Evolutionary conservation across 2,797 vertebrate genomes (phyloP).

Genomic region (Carcharodon carcharias): DNA sequence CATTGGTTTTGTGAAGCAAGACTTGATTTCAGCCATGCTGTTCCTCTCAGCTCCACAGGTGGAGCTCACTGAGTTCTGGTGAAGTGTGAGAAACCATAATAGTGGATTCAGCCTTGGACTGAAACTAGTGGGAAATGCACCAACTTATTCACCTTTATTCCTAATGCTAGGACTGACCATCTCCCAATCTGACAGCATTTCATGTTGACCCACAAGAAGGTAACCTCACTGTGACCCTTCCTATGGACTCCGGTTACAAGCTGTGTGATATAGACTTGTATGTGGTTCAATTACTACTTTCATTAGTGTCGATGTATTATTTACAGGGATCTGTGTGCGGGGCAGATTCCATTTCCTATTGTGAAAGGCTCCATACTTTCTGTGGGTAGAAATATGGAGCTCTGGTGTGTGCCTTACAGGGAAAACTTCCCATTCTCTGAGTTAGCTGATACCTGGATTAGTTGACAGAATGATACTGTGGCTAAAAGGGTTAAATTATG

Average conservation of each 20-base stretch:
- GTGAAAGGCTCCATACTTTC: not conserved
- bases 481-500: not conserved
- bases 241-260: not conserved
- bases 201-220: not conserved
- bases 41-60: too few species aligned
- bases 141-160: not conserved
- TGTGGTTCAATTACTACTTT: not conserved
- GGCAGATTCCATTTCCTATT: constrained; percentile 18
- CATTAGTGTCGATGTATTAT: constrained; percentile 17
- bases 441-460: not conserved
- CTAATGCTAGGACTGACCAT: not conserved
- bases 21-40: not conserved
- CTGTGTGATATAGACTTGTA: not conserved
- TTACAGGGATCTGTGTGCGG: not conserved
- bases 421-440: not conserved
- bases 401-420: not conserved
- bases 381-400: not conserved
- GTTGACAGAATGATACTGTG: not conserved
- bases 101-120: not conserved
- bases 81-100: not conserved
- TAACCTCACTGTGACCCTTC: constrained; percentile 4
- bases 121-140: not conserved
- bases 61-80: not conserved
- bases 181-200: not conserved
- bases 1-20: not conserved